Percentiles rank a stretch among this genome's conserved stretches.
Conservation (phyloP, 2,888 invertebrate genomes). For the Amphimallon solstitiale region DNA sequence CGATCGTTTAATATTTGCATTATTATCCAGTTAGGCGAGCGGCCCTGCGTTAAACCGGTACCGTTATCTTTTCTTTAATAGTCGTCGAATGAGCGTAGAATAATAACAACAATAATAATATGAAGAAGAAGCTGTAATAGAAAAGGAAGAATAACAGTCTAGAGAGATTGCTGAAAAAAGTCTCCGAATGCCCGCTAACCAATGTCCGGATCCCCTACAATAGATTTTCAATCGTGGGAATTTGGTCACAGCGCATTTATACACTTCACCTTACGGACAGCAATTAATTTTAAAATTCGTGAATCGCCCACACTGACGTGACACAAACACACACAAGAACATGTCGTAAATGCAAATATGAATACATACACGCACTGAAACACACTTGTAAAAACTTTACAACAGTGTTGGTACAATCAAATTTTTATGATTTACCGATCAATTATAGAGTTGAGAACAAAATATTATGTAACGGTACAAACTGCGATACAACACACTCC, state of each 20-base stretch:
- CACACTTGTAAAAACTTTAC: too few species aligned
- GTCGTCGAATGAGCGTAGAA: slow-evolving; percentile 14
- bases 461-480: neutral
- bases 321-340: neutral
- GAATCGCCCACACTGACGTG: slow-evolving; percentile 19
- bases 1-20: slow-evolving; percentile 32
- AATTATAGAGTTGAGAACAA: slow-evolving; percentile 1
- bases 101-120: slow-evolving; percentile 8
- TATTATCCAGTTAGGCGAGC: slow-evolving; percentile 33
- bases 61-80: slow-evolving; percentile 33
- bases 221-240: slow-evolving; percentile 39
- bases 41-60: slow-evolving; percentile 27
- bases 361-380: too few species aligned
- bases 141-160: slow-evolving; percentile 18
- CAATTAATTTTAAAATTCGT: slow-evolving; percentile 31
- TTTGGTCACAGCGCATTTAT: slow-evolving; percentile 27
- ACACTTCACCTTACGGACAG: slow-evolving; percentile 21
- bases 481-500: too few species aligned
- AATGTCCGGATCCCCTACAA: slow-evolving; percentile 26
- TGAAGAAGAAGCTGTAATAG: neutral
- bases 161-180: slow-evolving; percentile 5
- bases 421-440: neutral
- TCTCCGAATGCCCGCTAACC: slow-evolving; percentile 7
- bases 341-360: too few species aligned
- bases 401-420: neutral